Conservation (phyloP, 2,888 invertebrate genomes). For the Tetramorium bicarinatum region DNA sequence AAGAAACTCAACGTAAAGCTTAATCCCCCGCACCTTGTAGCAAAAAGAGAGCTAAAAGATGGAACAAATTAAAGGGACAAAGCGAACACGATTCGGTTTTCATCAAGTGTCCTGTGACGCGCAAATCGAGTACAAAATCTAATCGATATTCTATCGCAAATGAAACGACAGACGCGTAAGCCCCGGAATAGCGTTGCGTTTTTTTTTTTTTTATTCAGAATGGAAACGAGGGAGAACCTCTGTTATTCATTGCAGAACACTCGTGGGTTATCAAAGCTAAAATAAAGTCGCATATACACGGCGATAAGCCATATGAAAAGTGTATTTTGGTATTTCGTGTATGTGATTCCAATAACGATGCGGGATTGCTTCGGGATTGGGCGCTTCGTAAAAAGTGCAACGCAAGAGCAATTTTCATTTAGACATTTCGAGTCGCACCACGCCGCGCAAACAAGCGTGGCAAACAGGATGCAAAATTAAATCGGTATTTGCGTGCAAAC, state of each 20-base stretch:
- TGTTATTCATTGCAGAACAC: conserved; percentile 45
- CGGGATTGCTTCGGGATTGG: conserved; percentile 48
- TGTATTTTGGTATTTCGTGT: conserved; percentile 46
- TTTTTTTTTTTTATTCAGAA: conserved; percentile 35
- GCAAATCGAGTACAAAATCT: conserved; percentile 73
- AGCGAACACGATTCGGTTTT: conserved; percentile 63
- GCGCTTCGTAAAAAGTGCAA: conserved; percentile 41
- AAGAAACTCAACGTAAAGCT: conserved; percentile 66
- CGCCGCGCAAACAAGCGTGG: conserved; percentile 70
- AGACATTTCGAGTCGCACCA: conserved; percentile 60
- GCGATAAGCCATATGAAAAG: conserved; percentile 41
- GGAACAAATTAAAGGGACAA: conserved; percentile 49
- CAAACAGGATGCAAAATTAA: conserved; percentile 80
- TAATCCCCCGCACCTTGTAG: conserved; percentile 45
- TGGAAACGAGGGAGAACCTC: conserved; percentile 23
- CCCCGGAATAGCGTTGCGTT: conserved; percentile 38
- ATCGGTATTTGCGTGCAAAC: conserved; percentile 80
- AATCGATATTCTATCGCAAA: conserved; percentile 75
- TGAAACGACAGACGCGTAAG: conserved; percentile 63
- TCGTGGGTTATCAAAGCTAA: conserved; percentile 45
- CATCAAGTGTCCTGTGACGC: conserved; percentile 72
- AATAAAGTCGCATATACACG: conserved; percentile 45
- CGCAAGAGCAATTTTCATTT: conserved; percentile 73
- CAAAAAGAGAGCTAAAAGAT: conserved; percentile 62
- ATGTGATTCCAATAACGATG: conserved; percentile 52